Evolutionary conservation across 2,113 vertebrate genomes (phyloP).

Genomic region (Leptobrachium ailaonicum): DNA sequence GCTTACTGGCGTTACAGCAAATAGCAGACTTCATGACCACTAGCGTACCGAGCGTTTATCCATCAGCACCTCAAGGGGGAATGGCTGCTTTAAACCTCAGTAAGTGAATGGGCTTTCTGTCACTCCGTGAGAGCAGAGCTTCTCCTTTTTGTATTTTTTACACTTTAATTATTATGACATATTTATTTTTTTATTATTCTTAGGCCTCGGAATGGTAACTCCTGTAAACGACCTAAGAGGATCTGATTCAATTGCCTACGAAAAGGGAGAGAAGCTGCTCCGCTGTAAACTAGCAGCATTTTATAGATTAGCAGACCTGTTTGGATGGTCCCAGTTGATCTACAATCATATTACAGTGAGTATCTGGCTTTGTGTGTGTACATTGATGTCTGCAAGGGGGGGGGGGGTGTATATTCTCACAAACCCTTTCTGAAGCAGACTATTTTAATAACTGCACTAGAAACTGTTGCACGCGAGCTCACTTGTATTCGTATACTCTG

Average conservation of each 20-base stretch:
- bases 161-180: not conserved
- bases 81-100: constrained; percentile 98
- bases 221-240: constrained; percentile 95
- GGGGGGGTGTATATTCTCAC: too few relatives aligned
- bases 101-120: constrained; percentile 66
- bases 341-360: constrained; percentile 98
- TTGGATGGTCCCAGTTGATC: constrained; percentile 97
- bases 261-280: constrained; percentile 93
- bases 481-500: too few relatives aligned
- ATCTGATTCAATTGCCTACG: constrained; percentile 94
- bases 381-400: too few relatives aligned
- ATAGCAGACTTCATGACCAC: constrained; percentile 98
- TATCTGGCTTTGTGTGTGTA: constrained; percentile 18
- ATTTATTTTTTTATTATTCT: constrained; percentile 16
- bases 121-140: too few relatives aligned
- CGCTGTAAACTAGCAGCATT: constrained; percentile 94
- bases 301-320: constrained; percentile 91
- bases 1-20: constrained; percentile 92
- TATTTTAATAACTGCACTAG: too few relatives aligned
- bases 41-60: constrained; percentile 89
- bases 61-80: constrained; percentile 90
- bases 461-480: too few relatives aligned
- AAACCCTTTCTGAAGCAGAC: too few relatives aligned
- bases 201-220: constrained; percentile 97
- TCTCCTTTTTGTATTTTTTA: not conserved